Evolutionary conservation across 2,888 invertebrate genomes (phyloP).

Genomic region (Drosophila austrosaltans): DNA sequence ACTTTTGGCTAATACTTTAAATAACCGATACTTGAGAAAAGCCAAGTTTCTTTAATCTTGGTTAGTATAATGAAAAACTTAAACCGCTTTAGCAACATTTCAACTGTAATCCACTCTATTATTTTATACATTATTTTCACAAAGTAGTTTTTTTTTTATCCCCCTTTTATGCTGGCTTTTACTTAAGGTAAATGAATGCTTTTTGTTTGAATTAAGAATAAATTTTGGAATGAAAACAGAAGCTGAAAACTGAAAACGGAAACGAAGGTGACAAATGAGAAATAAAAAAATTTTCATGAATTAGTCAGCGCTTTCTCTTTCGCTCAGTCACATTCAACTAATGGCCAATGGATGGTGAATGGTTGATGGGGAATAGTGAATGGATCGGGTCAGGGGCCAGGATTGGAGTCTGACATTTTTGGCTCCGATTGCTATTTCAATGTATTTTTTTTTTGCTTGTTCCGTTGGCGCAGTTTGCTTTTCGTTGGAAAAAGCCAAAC

Average conservation of each 20-base stretch:
- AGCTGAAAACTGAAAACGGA: not conserved
- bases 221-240: not conserved
- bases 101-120: not conserved
- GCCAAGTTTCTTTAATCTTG: no score
- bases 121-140: not conserved
- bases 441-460: not conserved
- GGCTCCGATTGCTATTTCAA: not conserved
- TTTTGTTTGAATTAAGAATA: no score
- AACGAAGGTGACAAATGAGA: constrained; percentile 45
- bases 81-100: no score
- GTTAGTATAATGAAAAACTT: no score
- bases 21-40: no score
- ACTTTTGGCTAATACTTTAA: no score
- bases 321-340: not conserved
- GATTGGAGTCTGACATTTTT: not conserved
- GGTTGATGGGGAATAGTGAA: no score
- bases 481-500: constrained; percentile 33
- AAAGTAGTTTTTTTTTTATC: not conserved
- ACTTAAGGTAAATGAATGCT: no score
- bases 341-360: constrained; percentile 13
- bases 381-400: not conserved
- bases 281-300: constrained; percentile 44
- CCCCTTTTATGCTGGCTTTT: no score
- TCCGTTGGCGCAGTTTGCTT: not conserved
- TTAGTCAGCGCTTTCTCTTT: constrained; percentile 32